Percentiles rank a stretch among this genome's conserved stretches.
Evolutionary conservation across 1,140 invertebrate species (phyloP).

Genomic region (Drosophila nigrodunni): DNA sequence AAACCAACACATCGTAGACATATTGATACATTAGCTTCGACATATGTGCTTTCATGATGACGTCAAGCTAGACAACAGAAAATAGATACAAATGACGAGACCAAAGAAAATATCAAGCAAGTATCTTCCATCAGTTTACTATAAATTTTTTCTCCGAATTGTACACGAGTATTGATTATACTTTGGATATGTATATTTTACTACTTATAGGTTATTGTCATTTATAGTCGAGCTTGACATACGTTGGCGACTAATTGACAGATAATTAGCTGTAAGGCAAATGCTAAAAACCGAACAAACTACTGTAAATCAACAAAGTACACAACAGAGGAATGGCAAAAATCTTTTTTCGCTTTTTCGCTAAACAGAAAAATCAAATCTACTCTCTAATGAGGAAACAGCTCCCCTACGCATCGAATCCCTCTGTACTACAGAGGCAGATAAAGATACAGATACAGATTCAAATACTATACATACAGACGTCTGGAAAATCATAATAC

Average conservation of each 20-base stretch:
- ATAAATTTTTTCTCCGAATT: not conserved
- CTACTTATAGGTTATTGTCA: slow-evolving; percentile 7
- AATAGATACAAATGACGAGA: not conserved
- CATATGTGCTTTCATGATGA: not conserved
- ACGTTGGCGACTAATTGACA: slow-evolving; percentile 58
- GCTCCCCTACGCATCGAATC: slow-evolving; percentile 17
- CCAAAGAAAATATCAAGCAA: not conserved
- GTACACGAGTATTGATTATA: not conserved
- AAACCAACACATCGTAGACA: not conserved
- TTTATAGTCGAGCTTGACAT: slow-evolving; percentile 13
- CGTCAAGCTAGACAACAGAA: not conserved
- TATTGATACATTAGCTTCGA: not conserved
- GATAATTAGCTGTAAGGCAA: slow-evolving; percentile 56
- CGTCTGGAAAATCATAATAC: slow-evolving; percentile 52
- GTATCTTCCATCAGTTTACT: not conserved
- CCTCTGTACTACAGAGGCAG: not conserved
- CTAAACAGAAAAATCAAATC: slow-evolving; percentile 60
- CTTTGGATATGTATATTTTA: not conserved
- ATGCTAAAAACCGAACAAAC: not conserved
- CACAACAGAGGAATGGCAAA: slow-evolving; percentile 22
- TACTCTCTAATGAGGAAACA: slow-evolving; percentile 66
- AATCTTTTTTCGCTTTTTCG: slow-evolving; percentile 13
- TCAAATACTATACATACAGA: not conserved
- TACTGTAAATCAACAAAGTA: slow-evolving; percentile 44
- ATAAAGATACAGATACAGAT: too few relatives aligned